Percentiles rank a stretch among this genome's conserved stretches.
Conservation (phyloP, 2,888 invertebrate species). For the Helleia helle region DNA sequence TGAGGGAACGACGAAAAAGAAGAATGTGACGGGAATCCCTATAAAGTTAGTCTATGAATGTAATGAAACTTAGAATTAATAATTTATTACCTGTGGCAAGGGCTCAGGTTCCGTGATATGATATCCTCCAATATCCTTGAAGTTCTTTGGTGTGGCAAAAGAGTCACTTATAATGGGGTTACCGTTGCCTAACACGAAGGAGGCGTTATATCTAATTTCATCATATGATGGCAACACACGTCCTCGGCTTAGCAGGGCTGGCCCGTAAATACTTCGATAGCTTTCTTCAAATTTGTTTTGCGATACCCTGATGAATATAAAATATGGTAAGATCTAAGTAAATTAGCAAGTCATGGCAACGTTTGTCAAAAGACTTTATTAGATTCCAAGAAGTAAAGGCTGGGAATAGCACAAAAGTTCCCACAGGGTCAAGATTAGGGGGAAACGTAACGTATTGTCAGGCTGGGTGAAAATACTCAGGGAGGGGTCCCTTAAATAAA, state of each 20-base stretch:
- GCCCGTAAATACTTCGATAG: slow-evolving; percentile 16
- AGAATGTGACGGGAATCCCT: too few relatives aligned
- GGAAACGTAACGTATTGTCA: too few relatives aligned
- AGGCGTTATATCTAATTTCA: slow-evolving; percentile 35
- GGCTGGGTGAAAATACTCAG: too few relatives aligned
- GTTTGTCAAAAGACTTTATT: too few relatives aligned
- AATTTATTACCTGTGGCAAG: slow-evolving; percentile 31
- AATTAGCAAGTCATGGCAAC: too few relatives aligned
- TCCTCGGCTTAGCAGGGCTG: slow-evolving; percentile 26
- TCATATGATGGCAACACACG: slow-evolving; percentile 28
- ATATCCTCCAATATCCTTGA: slow-evolving; percentile 41
- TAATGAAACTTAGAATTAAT: not conserved
- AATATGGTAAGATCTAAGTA: too few relatives aligned
- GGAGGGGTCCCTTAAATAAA: too few relatives aligned
- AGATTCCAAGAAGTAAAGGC: too few relatives aligned
- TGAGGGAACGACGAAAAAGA: too few relatives aligned
- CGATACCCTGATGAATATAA: not conserved
- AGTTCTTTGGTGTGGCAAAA: slow-evolving; percentile 36
- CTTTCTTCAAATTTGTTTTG: slow-evolving; percentile 10
- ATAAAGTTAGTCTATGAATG: too few relatives aligned
- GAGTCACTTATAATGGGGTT: slow-evolving; percentile 35
- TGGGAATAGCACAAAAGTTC: too few relatives aligned
- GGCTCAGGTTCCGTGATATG: slow-evolving; percentile 37
- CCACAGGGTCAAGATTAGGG: too few relatives aligned
- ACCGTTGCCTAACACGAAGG: slow-evolving; percentile 42